These are phyloP conservation scores for Falco concolor DNA, from an alignment of 2,797 vertebrate genomes.

Conservation along the genomic window DNA sequence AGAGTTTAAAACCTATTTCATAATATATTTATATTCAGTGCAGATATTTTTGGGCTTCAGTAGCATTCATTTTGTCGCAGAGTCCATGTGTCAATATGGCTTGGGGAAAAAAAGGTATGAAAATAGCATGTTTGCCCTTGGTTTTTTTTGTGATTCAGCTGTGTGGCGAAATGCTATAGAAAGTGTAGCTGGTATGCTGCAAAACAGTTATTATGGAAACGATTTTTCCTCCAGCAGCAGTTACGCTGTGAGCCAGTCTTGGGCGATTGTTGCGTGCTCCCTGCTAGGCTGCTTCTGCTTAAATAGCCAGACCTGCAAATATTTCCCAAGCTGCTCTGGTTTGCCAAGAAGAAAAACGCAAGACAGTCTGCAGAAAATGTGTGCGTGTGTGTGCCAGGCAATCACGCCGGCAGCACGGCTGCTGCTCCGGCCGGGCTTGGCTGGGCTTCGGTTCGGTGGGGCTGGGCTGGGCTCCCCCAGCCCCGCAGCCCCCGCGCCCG, in stretches of 20 bases:
- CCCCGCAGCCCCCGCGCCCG: fast-evolving
- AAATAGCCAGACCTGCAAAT: background rate
- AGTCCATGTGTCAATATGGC: background rate
- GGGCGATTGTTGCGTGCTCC: background rate
- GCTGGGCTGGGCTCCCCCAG: background rate
- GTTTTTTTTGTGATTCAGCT: background rate
- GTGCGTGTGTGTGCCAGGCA: background rate
- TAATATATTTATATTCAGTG: conserved; percentile 42
- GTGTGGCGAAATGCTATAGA: background rate
- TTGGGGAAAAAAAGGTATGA: background rate
- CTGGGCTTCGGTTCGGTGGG: fast-evolving
- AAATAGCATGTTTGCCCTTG: background rate
- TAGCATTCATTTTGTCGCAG: background rate
- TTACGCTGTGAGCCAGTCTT: background rate
- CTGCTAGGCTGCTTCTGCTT: background rate
- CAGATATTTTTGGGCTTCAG: conserved; percentile 28
- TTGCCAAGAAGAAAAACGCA: background rate
- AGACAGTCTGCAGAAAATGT: background rate
- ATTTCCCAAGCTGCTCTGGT: background rate
- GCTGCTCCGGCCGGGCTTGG: fast-evolving
- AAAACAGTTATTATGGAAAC: background rate
- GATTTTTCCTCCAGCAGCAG: background rate
- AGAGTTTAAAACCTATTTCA: conserved; percentile 14
- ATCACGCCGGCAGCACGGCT: background rate
- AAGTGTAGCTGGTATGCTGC: background rate